Conservation (phyloP, 2,113 vertebrate species). For the Oplegnathus fasciatus region DNA sequence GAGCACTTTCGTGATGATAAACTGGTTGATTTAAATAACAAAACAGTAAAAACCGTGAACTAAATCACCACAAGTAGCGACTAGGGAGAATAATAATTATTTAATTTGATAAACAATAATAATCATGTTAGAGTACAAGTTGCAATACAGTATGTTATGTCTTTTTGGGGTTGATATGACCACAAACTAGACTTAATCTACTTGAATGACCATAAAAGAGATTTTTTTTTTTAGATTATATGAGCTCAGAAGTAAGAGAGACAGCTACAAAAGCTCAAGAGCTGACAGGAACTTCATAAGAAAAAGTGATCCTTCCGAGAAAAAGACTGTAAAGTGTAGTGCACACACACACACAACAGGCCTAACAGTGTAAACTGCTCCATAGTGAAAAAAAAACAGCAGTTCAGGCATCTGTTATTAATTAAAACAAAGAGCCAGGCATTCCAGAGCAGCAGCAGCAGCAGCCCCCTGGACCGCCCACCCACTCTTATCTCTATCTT, state of each 20-base stretch:
- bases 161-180: not conserved
- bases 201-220: not conserved
- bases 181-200: not conserved
- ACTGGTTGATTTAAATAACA: not conserved
- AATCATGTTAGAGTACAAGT: not conserved
- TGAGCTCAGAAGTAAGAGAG: constrained; percentile 9
- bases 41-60: not conserved
- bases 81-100: not conserved
- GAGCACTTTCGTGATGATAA: not conserved
- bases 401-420: constrained; percentile 76
- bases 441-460: constrained; percentile 75
- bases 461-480: constrained; percentile 29
- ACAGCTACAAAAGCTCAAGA: constrained; percentile 11
- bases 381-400: constrained; percentile 31
- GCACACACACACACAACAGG: constrained; percentile 1
- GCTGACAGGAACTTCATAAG: constrained; percentile 9
- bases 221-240: not conserved
- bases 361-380: constrained; percentile 39
- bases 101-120: not conserved
- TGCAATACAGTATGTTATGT: not conserved
- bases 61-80: not conserved
- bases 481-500: constrained; percentile 61
- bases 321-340: not conserved
- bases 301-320: constrained; percentile 12
- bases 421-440: constrained; percentile 79